Conservation (phyloP, 2,797 vertebrate species). For the Triplophysa bombifrons region DNA sequence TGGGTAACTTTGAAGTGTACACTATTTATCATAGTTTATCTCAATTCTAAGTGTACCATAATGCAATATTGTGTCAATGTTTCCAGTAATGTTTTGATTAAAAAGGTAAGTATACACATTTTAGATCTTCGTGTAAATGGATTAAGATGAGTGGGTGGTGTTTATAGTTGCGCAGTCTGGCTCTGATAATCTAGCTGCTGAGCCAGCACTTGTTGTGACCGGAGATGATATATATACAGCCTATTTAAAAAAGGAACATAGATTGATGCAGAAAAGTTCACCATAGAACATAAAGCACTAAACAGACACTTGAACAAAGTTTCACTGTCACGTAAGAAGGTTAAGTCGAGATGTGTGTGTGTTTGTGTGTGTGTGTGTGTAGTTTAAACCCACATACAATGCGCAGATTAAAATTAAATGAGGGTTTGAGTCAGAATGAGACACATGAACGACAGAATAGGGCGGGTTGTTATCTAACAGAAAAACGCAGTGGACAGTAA, state of each 20-base stretch:
- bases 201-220: slow-evolving; percentile 3
- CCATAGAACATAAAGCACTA: background rate
- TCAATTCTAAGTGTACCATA: too few relatives aligned
- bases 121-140: too few relatives aligned
- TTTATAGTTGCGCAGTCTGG: background rate
- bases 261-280: background rate
- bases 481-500: slow-evolving; percentile 3
- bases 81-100: too few relatives aligned
- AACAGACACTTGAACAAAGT: background rate
- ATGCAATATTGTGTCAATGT: too few relatives aligned
- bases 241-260: background rate
- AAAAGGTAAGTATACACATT: too few relatives aligned
- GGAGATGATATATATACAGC: background rate
- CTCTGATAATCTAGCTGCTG: slow-evolving; percentile 1
- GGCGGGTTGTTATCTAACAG: slow-evolving; percentile 4
- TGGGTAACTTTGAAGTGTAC: too few relatives aligned
- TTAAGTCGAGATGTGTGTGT: background rate
- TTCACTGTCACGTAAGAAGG: background rate
- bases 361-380: background rate
- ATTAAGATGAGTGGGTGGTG: slow-evolving; percentile 22
- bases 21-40: too few relatives aligned
- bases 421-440: slow-evolving; percentile 25
- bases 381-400: slow-evolving; percentile 6
- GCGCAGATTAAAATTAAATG: slow-evolving; percentile 3
- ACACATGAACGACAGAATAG: background rate